A percentile compares a stretch with the other conserved stretches of the same genome.
Evolutionary conservation across 2,888 invertebrate species (phyloP).

Genomic region (Drosophila antonietae): DNA sequence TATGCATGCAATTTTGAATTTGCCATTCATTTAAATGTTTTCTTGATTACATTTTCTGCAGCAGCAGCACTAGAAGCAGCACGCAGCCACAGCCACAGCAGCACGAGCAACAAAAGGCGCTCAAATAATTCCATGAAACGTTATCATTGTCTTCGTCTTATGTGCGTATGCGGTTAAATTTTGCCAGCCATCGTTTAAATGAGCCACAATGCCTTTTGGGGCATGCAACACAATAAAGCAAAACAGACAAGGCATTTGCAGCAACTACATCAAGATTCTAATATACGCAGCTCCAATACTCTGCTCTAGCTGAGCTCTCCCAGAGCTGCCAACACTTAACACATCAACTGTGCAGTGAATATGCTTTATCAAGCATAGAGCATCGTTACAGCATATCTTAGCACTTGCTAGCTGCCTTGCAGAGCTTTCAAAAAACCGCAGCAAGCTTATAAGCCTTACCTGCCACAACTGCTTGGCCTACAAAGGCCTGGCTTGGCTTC

Average conservation of each 20-base stretch:
- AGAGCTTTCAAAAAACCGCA: not conserved
- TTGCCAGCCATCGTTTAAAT: constrained; percentile 61
- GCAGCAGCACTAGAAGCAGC: constrained; percentile 18
- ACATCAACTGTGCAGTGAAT: not conserved
- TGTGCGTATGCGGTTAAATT: constrained; percentile 57
- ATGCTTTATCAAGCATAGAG: not conserved
- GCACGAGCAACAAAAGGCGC: constrained; percentile 40
- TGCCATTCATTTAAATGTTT: constrained; percentile 77
- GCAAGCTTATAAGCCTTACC: not conserved
- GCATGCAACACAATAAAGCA: constrained; percentile 39
- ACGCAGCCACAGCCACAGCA: constrained; percentile 11
- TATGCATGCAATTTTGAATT: constrained; percentile 78
- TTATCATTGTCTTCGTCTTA: constrained; percentile 65
- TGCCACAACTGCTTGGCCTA: not conserved
- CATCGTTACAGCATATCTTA: not conserved
- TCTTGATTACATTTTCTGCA: constrained; percentile 73
- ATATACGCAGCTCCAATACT: constrained; percentile 12
- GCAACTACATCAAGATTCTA: not conserved
- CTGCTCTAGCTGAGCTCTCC: not conserved
- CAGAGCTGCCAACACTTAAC: not conserved
- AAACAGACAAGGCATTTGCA: constrained; percentile 24
- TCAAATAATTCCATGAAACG: constrained; percentile 64
- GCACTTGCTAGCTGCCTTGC: not conserved
- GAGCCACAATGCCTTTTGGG: constrained; percentile 65
- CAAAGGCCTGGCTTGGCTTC: constrained; percentile 3